phyloP scores from a whole-genome alignment of 2,888 invertebrate species.

The Melinopterus prodromus region DNA sequence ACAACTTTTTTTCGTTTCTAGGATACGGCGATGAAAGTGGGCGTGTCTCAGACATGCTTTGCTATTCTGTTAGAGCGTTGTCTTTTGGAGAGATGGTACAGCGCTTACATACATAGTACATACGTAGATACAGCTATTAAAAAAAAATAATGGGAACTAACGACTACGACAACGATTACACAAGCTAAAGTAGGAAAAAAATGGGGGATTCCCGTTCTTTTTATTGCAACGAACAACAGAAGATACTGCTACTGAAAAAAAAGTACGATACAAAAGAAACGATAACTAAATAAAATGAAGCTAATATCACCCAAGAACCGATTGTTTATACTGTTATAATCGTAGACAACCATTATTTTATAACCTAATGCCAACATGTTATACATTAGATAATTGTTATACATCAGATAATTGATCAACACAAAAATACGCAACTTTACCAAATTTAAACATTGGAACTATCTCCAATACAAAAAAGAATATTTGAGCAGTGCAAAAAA shows the following conservation, averaged over 20 bases:
- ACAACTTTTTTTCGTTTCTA: too few species aligned
- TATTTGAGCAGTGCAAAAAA: too few species aligned
- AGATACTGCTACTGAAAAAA: not conserved
- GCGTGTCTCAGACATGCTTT: not conserved
- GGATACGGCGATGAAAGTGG: not conserved
- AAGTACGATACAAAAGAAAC: constrained; percentile 7
- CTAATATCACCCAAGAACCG: constrained; percentile 15
- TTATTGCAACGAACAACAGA: not conserved
- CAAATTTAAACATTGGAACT: too few species aligned
- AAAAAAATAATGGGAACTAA: not conserved
- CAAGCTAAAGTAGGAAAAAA: not conserved
- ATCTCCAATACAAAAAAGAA: too few species aligned
- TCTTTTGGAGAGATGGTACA: not conserved
- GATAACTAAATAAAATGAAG: constrained; percentile 25
- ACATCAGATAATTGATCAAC: too few species aligned
- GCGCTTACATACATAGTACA: not conserved
- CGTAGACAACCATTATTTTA: too few species aligned
- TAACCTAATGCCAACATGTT: too few species aligned
- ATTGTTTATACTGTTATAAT: constrained; percentile 26
- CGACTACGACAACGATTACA: not conserved
- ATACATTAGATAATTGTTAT: too few species aligned
- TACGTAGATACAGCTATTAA: not conserved
- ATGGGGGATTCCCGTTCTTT: not conserved
- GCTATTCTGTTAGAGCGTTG: not conserved
- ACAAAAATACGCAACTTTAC: too few species aligned